These are phyloP conservation scores for Parauchenoglanis ngamensis DNA, from an alignment of 2,797 vertebrate species.

Conservation along the genomic window DNA sequence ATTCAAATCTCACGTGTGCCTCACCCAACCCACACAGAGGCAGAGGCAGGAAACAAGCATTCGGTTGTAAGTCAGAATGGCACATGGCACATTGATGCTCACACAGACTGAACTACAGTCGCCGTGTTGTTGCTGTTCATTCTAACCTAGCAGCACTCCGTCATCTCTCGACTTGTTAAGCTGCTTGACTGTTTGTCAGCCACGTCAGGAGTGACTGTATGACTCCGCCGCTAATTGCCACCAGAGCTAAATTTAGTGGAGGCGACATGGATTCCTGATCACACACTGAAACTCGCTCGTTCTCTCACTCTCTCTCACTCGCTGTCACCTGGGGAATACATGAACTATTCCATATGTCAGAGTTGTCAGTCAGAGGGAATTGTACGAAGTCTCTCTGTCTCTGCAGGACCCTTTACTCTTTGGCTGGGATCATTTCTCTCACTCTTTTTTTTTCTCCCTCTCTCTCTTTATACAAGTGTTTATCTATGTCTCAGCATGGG, in stretches of 20 bases:
- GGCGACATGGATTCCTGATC: constrained; percentile 94
- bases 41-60: constrained; percentile 27
- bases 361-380: constrained; percentile 98
- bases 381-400: constrained; percentile 89
- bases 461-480: constrained; percentile 64
- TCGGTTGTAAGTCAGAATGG: constrained; percentile 38
- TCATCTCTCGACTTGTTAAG: constrained; percentile 74
- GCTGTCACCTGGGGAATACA: constrained; percentile 95
- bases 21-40: constrained; percentile 23
- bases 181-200: constrained; percentile 87
- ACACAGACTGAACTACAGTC: constrained; percentile 25
- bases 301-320: constrained; percentile 72
- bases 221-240: constrained; percentile 95
- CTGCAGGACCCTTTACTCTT: constrained; percentile 74
- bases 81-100: constrained; percentile 28
- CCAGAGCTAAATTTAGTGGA: constrained; percentile 94
- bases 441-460: constrained; percentile 18
- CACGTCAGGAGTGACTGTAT: constrained; percentile 90
- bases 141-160: constrained; percentile 67
- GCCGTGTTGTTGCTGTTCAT: constrained; percentile 43
- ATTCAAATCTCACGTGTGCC: constrained; percentile 32
- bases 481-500: constrained; percentile 84
- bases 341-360: constrained; percentile 99
- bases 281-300: constrained; percentile 74
- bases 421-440: constrained; percentile 19